phyloP scores from a whole-genome alignment of 2,113 vertebrate species.

The Cyprinodon brontotheroides region DNA sequence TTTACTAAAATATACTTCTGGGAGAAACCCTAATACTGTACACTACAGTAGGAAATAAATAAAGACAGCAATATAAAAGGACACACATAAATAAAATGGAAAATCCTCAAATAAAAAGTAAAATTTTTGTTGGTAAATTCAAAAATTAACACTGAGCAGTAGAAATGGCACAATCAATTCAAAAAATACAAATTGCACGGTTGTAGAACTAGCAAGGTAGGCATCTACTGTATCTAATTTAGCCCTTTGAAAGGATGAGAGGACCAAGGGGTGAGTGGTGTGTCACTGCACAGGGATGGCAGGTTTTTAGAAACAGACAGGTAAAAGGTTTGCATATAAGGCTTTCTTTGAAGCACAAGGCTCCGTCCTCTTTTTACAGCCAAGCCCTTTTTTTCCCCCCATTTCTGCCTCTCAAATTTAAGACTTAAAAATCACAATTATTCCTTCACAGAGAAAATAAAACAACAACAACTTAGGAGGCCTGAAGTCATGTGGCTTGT shows the following conservation, averaged over 20 bases:
- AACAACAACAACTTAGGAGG: conserved; percentile 85
- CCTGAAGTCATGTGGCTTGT: conserved; percentile 94
- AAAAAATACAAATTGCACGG: conserved; percentile 93
- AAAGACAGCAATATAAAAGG: conserved; percentile 99
- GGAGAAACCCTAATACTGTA: conserved; percentile 99
- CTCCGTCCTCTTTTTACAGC: conserved; percentile 77
- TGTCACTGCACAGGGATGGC: conserved; percentile 96
- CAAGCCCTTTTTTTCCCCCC: conserved; percentile 61
- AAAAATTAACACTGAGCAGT: conserved; percentile 88
- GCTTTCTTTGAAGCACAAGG: conserved; percentile 89
- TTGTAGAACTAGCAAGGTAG: conserved; percentile 99
- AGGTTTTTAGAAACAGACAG: conserved; percentile 71
- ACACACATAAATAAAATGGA: conserved; percentile 98
- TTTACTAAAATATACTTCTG: conserved; percentile 99
- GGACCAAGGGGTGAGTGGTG: conserved; percentile 60
- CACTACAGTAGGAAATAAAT: conserved; percentile 99
- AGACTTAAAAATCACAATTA: conserved; percentile 91
- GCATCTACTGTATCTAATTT: conserved; percentile 84
- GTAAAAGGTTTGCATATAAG: conserved; percentile 99
- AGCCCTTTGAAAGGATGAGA: conserved; percentile 93
- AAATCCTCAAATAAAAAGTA: conserved; percentile 91
- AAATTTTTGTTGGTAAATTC: conserved; percentile 87
- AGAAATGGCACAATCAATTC: conserved; percentile 70
- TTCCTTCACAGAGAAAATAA: conserved; percentile 87
- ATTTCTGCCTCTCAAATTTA: conserved; percentile 83